Evolutionary conservation across 2,113 vertebrate species (phyloP).

Genomic region (Chaetura pelagica): DNA sequence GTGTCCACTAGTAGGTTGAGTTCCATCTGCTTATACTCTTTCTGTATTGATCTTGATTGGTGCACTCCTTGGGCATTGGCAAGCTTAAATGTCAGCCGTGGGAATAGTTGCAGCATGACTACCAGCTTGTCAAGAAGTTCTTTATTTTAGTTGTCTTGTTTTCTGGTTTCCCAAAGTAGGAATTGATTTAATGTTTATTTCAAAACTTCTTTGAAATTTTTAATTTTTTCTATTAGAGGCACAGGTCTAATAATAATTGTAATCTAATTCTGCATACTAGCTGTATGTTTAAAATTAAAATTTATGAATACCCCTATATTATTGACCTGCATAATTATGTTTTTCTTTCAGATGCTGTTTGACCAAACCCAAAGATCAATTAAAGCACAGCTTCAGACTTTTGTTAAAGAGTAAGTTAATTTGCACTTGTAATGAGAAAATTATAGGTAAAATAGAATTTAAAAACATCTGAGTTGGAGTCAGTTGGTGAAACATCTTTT

Average conservation of each 20-base stretch:
- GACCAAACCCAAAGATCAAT: conserved; percentile 98
- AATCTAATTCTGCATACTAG: neutral
- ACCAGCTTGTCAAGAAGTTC: conserved; percentile 10
- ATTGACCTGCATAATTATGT: neutral
- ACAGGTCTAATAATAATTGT: neutral
- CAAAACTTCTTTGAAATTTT: neutral
- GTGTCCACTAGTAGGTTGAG: neutral
- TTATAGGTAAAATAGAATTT: neutral
- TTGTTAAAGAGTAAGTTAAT: conserved; percentile 95
- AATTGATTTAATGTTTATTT: neutral
- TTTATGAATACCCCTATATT: neutral
- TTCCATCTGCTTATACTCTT: conserved; percentile 29
- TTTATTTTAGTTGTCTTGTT: neutral
- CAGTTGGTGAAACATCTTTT: neutral
- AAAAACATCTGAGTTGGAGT: neutral
- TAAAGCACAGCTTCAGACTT: conserved; percentile 94
- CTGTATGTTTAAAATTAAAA: neutral
- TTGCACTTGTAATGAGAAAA: neutral
- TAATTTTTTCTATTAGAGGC: neutral
- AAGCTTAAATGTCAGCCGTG: conserved; percentile 63
- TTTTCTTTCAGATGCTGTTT: conserved; percentile 90
- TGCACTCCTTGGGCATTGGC: conserved; percentile 34
- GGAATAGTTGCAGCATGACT: conserved; percentile 37
- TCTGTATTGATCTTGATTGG: conserved; percentile 23
- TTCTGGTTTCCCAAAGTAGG: neutral